Evolutionary conservation across 2,888 invertebrate genomes (phyloP), one percentile per base, ranked within the genome.

Genomic region (Drosophila subquinaria): DNA sequence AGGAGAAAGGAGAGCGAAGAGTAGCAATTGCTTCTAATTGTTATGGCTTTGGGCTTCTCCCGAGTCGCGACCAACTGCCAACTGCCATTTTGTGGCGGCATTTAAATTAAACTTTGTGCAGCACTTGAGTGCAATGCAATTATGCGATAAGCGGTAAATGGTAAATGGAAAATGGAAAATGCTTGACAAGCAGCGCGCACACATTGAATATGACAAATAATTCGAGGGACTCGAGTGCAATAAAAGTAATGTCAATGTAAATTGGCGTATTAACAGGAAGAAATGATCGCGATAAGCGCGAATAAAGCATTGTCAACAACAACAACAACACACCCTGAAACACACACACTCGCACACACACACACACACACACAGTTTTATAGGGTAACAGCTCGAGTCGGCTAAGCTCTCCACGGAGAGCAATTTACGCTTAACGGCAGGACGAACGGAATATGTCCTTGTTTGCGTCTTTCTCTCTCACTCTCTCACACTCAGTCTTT

Each of bases 1-100:
- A 1, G 2, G 2, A 8, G 30, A 8, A 2, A 30, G 27, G 8
- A 8, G 1, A 3, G 9, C 27, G 66, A 61, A 42, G 52, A 74
- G 76, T 82, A 81, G 85, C 85, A 88, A 82, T 88, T 86, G 85
- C 81, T 82, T 77, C 88, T 88, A 86, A 88, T 88, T 82, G 81
- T 85, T 69, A 78, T 79, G 70, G 72, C 88, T 75, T 59, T 57
- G 30, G 61, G 65, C 65, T 76, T 50, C 38, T 50, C 52, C 47
- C 27, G 27, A 27, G 27, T 27, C 27, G 27, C 27, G 27, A 48
- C 51, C 64, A 61, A 65, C 67, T 33, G 33, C 59, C 62, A 51
- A 42, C 60, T 61, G 75, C 11, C 74, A 67, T 66, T 70, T 70
- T 63, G 63, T 57, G 65, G 63, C 68, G 57, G 60, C 72, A 66